phyloP scores from a whole-genome alignment of 2,888 invertebrate genomes.

The Cylloceria caligata region DNA sequence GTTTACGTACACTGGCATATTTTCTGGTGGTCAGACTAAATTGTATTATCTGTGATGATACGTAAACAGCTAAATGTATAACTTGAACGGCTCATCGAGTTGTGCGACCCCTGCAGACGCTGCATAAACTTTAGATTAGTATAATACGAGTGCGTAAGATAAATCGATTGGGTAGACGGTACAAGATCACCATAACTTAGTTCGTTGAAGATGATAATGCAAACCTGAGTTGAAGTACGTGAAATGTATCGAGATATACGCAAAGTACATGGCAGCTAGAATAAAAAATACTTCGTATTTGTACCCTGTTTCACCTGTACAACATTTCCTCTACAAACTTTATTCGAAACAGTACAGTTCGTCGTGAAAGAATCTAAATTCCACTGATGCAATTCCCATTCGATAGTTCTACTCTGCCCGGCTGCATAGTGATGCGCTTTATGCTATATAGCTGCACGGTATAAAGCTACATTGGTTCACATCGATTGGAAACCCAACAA shows the following conservation, averaged over 20 bases:
- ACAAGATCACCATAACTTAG: too few relatives aligned
- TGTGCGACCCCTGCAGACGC: too few relatives aligned
- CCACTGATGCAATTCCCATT: conserved; percentile 19
- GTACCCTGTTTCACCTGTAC: conserved; percentile 9
- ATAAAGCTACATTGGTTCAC: neutral
- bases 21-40: too few relatives aligned
- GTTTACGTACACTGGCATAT: too few relatives aligned
- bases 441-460: neutral
- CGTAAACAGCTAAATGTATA: too few relatives aligned
- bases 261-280: neutral
- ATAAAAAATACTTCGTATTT: conserved; percentile 30
- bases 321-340: conserved; percentile 28
- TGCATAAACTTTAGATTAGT: too few relatives aligned
- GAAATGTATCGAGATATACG: neutral
- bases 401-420: conserved; percentile 26
- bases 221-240: neutral
- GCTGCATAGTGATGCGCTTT: neutral
- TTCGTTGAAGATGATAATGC: too few relatives aligned
- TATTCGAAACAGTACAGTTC: conserved; percentile 26
- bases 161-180: too few relatives aligned
- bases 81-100: too few relatives aligned
- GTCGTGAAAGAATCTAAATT: conserved; percentile 49
- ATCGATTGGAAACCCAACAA: neutral
- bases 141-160: too few relatives aligned
- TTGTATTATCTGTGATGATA: too few relatives aligned